A percentile compares a stretch with the other conserved stretches of the same genome.
These are phyloP conservation scores for Esox lucius DNA, from an alignment of 2,797 vertebrate genomes.

Conservation along the genomic window DNA sequence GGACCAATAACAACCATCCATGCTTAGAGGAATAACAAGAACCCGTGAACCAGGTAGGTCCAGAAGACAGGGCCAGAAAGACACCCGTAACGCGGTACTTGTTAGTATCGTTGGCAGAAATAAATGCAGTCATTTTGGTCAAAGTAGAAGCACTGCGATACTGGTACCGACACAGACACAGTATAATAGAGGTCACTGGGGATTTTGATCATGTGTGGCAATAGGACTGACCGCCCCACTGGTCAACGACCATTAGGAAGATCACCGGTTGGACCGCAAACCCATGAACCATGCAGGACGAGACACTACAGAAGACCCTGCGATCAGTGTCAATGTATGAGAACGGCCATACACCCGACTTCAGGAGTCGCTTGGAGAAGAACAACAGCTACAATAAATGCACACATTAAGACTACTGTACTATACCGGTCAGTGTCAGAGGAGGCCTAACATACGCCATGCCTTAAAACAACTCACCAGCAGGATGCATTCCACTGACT, in stretches of 20 bases:
- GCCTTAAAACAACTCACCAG: background rate
- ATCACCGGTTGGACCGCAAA: background rate
- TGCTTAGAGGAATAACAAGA: slow-evolving; percentile 14
- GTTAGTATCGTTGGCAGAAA: too few species aligned
- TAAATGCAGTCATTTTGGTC: background rate
- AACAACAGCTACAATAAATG: background rate
- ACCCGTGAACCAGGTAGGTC: background rate
- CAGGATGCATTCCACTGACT: background rate
- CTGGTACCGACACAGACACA: background rate
- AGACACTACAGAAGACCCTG: background rate
- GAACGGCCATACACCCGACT: slow-evolving; percentile 9
- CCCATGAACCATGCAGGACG: slow-evolving; percentile 32
- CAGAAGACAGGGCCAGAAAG: background rate
- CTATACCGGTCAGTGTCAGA: background rate
- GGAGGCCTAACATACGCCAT: background rate
- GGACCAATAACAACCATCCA: slow-evolving; percentile 32
- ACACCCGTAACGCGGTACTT: too few species aligned
- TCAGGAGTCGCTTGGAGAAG: background rate
- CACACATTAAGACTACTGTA: background rate
- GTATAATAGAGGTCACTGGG: background rate
- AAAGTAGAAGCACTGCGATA: too few species aligned
- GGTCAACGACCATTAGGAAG: background rate
- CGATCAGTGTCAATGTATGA: background rate
- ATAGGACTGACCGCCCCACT: background rate
- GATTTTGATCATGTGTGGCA: background rate